phyloP scores from a whole-genome alignment of 2,888 invertebrate genomes.

The Tipula lateralis region DNA sequence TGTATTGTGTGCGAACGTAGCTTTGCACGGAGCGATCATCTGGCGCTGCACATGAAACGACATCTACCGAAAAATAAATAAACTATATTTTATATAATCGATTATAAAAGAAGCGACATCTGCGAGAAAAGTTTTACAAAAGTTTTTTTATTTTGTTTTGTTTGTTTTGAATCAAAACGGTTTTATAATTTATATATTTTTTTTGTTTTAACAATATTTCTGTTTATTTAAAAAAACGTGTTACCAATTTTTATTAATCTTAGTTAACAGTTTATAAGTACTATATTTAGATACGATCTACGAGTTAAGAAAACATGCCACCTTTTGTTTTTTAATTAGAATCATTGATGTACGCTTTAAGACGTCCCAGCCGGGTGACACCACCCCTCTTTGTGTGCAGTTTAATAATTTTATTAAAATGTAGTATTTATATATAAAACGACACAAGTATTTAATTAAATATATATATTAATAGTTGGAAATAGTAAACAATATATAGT shows the following conservation, averaged over 20 bases:
- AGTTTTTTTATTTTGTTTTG: not conserved
- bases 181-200: not conserved
- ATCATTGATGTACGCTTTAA: not conserved
- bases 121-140: not conserved
- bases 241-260: not conserved
- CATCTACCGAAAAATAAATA: slow-evolving; percentile 76
- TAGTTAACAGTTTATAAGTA: not conserved
- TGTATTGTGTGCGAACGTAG: slow-evolving; percentile 92
- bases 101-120: not conserved
- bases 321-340: not conserved
- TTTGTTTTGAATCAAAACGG: slow-evolving; percentile 19
- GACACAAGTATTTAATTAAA: not conserved
- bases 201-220: not conserved
- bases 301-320: not conserved
- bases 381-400: not conserved
- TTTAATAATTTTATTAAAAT: not conserved
- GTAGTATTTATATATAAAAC: not conserved
- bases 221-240: not conserved
- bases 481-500: not conserved
- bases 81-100: slow-evolving; percentile 30
- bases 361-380: not conserved
- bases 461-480: not conserved
- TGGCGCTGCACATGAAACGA: slow-evolving; percentile 94
- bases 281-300: not conserved
- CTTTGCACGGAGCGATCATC: slow-evolving; percentile 91